phyloP scores from a whole-genome alignment of 2,113 vertebrate species.

The Lampris incognitus region DNA sequence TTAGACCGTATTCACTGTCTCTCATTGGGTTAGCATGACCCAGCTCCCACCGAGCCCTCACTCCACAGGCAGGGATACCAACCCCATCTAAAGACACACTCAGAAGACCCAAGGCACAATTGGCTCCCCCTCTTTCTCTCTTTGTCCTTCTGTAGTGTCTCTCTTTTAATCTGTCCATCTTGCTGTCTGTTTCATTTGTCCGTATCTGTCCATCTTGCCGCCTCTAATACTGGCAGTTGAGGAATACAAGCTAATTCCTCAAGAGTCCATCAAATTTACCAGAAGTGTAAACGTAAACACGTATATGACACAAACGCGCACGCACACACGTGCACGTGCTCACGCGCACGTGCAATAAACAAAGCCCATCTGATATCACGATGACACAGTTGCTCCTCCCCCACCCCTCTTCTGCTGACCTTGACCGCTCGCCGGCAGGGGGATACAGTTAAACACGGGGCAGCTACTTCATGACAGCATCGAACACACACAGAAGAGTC shows the following conservation, averaged over 20 bases:
- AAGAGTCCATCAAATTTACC: too few species aligned
- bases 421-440: conserved; percentile 29
- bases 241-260: too few species aligned
- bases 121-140: neutral
- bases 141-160: conserved; percentile 4
- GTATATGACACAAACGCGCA: neutral
- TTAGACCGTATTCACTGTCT: conserved; percentile 33
- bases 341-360: neutral
- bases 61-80: conserved; percentile 38
- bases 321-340: neutral
- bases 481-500: conserved; percentile 30
- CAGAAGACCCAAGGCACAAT: conserved; percentile 27
- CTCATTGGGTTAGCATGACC: conserved; percentile 52
- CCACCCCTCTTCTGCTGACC: conserved; percentile 35
- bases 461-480: conserved; percentile 45
- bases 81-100: conserved; percentile 37
- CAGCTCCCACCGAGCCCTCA: conserved; percentile 40
- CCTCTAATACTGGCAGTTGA: too few species aligned
- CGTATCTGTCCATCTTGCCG: too few species aligned
- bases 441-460: conserved; percentile 16
- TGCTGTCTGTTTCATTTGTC: neutral
- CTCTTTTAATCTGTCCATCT: neutral
- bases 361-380: neutral
- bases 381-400: neutral
- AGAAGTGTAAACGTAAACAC: neutral